Evolutionary conservation across 1,140 invertebrate genomes (phyloP).

Genomic region (Zaprionus kolodkinae): DNA sequence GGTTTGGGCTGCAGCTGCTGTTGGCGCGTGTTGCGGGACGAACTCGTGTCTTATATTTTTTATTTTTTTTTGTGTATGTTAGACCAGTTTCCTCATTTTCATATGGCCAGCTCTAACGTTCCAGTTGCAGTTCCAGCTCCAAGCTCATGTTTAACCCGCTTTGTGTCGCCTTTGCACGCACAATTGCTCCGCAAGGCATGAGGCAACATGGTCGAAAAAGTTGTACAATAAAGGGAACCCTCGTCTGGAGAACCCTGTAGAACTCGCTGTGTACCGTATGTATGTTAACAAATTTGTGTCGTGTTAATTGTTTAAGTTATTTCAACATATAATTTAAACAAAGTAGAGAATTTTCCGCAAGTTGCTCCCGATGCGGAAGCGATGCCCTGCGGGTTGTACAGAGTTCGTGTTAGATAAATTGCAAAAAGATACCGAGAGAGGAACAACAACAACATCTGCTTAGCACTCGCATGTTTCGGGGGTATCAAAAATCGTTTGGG

Average conservation of each 20-base stretch:
- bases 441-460: conserved; percentile 18
- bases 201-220: neutral
- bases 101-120: conserved; percentile 60
- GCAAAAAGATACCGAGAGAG: conserved; percentile 9
- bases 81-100: conserved; percentile 69
- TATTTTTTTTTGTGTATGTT: conserved; percentile 15
- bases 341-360: neutral
- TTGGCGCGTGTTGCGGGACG: conserved; percentile 19
- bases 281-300: conserved; percentile 4
- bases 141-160: conserved; percentile 12
- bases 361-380: conserved; percentile 29
- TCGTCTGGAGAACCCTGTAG: neutral
- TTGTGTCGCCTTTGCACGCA: conserved; percentile 38
- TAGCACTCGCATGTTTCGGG: conserved; percentile 34
- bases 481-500: conserved; percentile 25
- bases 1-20: conserved; percentile 64
- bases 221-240: neutral
- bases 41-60: conserved; percentile 65
- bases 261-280: neutral
- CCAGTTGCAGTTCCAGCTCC: conserved; percentile 5
- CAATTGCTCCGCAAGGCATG: conserved; percentile 35
- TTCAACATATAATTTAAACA: neutral
- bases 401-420: conserved; percentile 37
- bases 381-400: neutral
- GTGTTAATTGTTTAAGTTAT: conserved; percentile 7